A percentile compares a stretch with the other conserved stretches of the same genome.
Evolutionary conservation across 1,140 invertebrate genomes (phyloP).

Genomic region (Trachymyrmex septentrionalis): DNA sequence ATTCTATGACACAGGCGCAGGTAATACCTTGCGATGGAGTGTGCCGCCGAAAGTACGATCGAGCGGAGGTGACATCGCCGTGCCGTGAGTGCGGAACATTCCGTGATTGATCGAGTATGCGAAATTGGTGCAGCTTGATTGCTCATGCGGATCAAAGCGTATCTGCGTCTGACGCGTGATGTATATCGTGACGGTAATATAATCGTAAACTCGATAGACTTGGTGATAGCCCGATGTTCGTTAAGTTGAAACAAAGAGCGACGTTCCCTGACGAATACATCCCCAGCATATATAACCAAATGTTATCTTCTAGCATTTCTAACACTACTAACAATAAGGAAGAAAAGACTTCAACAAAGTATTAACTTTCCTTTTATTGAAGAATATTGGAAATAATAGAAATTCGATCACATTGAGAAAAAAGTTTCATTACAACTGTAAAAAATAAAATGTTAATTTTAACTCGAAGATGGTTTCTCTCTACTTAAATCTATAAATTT

Average conservation of each 20-base stretch:
- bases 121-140: slow-evolving; percentile 64
- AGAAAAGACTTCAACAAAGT: no score
- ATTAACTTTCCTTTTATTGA: no score
- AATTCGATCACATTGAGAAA: no score
- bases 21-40: not conserved
- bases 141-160: slow-evolving; percentile 69
- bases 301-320: no score
- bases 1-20: not conserved
- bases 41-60: not conserved
- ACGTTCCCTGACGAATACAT: not conserved
- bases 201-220: slow-evolving; percentile 62
- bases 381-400: no score
- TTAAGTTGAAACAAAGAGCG: slow-evolving; percentile 26
- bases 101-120: slow-evolving; percentile 67
- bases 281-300: no score
- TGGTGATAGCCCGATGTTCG: not conserved
- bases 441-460: no score
- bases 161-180: slow-evolving; percentile 69
- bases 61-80: slow-evolving; percentile 39
- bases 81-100: slow-evolving; percentile 41
- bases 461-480: no score
- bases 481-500: no score
- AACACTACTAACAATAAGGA: no score
- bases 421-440: no score
- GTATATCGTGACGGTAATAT: slow-evolving; percentile 37